These are phyloP conservation scores for Rhyacophila brunnea DNA, from an alignment of 1,140 invertebrate genomes.

Conservation along the genomic window DNA sequence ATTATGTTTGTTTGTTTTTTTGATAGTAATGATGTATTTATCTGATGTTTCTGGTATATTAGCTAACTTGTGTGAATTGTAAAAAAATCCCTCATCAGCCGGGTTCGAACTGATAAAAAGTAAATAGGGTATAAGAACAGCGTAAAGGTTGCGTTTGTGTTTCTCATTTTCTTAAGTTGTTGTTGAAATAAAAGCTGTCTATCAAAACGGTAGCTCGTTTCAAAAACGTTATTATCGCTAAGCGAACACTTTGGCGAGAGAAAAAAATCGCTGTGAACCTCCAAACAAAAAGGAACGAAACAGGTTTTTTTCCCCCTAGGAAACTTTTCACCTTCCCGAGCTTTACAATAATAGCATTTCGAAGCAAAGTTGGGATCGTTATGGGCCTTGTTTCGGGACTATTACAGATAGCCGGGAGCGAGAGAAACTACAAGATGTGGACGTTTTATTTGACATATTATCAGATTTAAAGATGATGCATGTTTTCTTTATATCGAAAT, in stretches of 20 bases:
- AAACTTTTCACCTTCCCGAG: constrained; percentile 21
- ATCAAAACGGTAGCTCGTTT: constrained; percentile 8
- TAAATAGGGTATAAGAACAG: too few species aligned
- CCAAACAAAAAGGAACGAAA: constrained; percentile 18
- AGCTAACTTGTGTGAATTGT: too few species aligned
- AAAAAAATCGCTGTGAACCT: not conserved
- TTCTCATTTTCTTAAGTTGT: too few species aligned
- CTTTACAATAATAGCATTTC: constrained; percentile 22
- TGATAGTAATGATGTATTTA: too few species aligned
- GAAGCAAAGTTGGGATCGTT: constrained; percentile 23
- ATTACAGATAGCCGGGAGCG: constrained; percentile 11
- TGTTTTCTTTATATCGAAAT: too few species aligned
- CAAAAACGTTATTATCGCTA: constrained; percentile 22
- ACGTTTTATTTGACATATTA: too few species aligned
- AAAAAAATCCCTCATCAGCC: too few species aligned
- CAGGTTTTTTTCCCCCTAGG: constrained; percentile 14
- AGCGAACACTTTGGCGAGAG: constrained; percentile 11
- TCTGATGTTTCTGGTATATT: too few species aligned
- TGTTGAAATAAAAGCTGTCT: not conserved
- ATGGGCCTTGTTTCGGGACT: constrained; percentile 12
- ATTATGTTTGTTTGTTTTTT: too few species aligned
- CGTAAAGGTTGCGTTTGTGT: constrained; percentile 7
- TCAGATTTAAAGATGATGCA: too few species aligned
- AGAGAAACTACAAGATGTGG: not conserved
- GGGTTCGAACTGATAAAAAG: too few species aligned